phyloP scores from a whole-genome alignment of 2,113 vertebrate genomes.

The Struthidea cinerea region DNA sequence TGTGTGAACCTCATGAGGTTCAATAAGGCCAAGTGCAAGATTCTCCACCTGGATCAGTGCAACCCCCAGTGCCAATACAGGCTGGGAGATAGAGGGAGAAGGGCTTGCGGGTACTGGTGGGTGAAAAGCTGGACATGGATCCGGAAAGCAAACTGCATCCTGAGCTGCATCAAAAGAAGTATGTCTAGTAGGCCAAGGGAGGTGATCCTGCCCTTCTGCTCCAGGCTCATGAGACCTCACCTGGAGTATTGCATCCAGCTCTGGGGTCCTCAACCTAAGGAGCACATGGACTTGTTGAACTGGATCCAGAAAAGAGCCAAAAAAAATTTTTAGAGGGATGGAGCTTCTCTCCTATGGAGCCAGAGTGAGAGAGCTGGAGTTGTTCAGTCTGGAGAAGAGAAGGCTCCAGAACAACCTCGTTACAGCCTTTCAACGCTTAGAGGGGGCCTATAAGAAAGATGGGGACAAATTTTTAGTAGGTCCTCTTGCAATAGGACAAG shows the following conservation, averaged over 20 bases:
- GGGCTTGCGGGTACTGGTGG: rapidly evolving
- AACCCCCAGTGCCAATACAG: background rate
- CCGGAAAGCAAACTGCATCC: rapidly evolving
- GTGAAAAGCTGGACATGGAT: background rate
- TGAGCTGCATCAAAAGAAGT: background rate
- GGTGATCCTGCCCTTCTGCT: background rate
- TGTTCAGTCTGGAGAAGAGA: background rate
- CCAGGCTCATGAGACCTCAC: rapidly evolving
- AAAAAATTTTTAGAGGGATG: background rate
- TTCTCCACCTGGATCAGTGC: background rate
- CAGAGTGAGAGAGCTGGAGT: background rate
- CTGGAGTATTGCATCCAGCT: background rate
- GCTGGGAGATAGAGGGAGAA: background rate
- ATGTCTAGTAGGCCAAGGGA: background rate
- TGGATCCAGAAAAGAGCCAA: background rate
- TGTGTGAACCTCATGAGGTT: background rate
- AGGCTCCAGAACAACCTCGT: background rate
- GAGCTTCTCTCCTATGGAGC: background rate
- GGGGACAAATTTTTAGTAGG: background rate
- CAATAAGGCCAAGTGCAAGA: background rate
- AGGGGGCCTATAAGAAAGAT: background rate
- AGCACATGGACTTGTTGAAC: background rate
- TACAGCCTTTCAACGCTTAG: background rate
- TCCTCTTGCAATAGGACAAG: background rate
- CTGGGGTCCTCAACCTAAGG: background rate